Conservation (phyloP, 1,140 invertebrate genomes). For the Ceratina calcarata region DNA sequence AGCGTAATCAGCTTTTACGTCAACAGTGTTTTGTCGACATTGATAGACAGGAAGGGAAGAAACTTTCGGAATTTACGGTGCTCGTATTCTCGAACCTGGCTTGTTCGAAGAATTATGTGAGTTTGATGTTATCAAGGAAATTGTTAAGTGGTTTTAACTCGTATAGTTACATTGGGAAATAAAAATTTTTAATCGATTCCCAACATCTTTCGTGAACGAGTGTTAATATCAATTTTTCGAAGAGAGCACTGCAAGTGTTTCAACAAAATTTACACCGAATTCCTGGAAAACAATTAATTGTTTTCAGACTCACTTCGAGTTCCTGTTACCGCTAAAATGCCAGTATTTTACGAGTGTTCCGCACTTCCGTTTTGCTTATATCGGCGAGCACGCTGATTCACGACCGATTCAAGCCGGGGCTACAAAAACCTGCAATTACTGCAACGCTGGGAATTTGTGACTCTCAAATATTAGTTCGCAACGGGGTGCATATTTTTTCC, state of each 20-base stretch:
- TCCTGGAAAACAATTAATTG: neutral
- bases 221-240: neutral
- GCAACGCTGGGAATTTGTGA: constrained; percentile 45
- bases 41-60: neutral
- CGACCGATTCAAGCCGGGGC: constrained; percentile 35
- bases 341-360: constrained; percentile 25
- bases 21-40: constrained; percentile 6
- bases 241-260: no score
- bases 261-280: no score
- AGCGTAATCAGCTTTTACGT: constrained; percentile 34
- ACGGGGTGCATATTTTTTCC: constrained; percentile 38
- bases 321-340: neutral
- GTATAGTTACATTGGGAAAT: neutral
- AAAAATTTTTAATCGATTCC: no score
- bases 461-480: constrained; percentile 57
- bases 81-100: neutral
- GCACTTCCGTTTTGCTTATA: constrained; percentile 52
- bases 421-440: constrained; percentile 45
- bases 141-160: constrained; percentile 1
- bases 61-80: constrained; percentile 6
- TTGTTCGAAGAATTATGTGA: neutral
- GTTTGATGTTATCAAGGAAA: neutral
- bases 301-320: neutral
- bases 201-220: neutral
- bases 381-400: constrained; percentile 46